phyloP scores from a whole-genome alignment of 64 coral and sea anemone species.

The Actinia equina region DNA sequence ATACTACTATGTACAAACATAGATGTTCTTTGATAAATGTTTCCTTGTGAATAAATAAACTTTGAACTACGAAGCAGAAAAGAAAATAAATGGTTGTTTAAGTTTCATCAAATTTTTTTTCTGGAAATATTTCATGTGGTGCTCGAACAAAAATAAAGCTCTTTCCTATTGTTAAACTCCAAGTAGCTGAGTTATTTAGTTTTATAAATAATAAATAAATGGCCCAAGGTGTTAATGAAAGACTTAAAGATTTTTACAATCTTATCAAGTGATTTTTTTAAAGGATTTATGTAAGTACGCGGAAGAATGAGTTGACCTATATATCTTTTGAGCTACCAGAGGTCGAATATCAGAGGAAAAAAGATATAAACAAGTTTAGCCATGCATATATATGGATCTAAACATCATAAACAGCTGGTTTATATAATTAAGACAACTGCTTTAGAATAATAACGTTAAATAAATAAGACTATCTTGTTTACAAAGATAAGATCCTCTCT shows the following conservation, averaged over 20 bases:
- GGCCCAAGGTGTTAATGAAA: not conserved
- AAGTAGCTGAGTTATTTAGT: not conserved
- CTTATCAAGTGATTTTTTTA: not conserved
- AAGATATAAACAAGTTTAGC: not conserved
- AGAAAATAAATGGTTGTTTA: not conserved
- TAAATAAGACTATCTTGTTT: conserved; percentile 2
- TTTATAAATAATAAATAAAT: conserved; percentile 3
- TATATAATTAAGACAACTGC: not conserved
- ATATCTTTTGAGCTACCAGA: not conserved
- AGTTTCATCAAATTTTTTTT: not conserved
- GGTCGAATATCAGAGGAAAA: not conserved
- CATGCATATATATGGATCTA: not conserved
- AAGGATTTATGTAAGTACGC: not conserved
- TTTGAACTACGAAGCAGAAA: not conserved
- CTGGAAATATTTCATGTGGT: not conserved
- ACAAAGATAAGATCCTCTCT: conserved; percentile 2
- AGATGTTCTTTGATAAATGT: too few species aligned
- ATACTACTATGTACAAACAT: too few species aligned
- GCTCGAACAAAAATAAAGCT: not conserved
- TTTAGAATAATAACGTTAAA: not conserved
- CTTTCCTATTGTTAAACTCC: not conserved
- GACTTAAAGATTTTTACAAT: not conserved
- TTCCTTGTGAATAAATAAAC: not conserved
- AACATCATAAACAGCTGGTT: not conserved
- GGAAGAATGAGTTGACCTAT: not conserved